Percentiles rank a stretch among this genome's conserved stretches.
These are phyloP conservation scores for Busseola fusca DNA, from an alignment of 2,888 invertebrate genomes.

Conservation along the genomic window DNA sequence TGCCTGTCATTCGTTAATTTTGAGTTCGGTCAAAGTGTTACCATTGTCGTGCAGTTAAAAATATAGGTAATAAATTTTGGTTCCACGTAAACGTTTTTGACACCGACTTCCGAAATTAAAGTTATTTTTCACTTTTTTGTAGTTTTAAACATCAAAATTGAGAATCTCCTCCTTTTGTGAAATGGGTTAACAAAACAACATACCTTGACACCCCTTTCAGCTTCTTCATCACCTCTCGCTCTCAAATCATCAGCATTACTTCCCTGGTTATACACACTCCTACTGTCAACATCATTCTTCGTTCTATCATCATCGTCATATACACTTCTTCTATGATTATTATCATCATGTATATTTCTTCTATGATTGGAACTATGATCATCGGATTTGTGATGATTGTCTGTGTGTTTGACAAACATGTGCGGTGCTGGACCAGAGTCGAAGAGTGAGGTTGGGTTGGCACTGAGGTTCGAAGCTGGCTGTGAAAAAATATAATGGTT, in stretches of 20 bases:
- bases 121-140: too few relatives aligned
- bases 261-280: not conserved
- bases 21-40: too few relatives aligned
- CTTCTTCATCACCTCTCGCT: not conserved
- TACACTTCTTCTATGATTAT: not conserved
- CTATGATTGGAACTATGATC: constrained; percentile 1
- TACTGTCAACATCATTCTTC: not conserved
- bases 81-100: too few relatives aligned
- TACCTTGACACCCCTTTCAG: constrained; percentile 23
- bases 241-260: constrained; percentile 1
- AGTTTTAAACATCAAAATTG: too few relatives aligned
- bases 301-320: not conserved
- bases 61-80: too few relatives aligned
- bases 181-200: not conserved
- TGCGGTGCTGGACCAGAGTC: constrained; percentile 70
- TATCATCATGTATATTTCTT: constrained; percentile 4
- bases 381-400: constrained; percentile 1
- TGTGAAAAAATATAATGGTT: constrained; percentile 20
- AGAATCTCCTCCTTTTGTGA: too few relatives aligned
- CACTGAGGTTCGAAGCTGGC: constrained; percentile 43
- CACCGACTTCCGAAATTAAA: too few relatives aligned
- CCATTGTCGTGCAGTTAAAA: too few relatives aligned
- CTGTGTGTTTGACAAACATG: constrained; percentile 59
- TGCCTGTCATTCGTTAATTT: too few relatives aligned
- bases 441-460: constrained; percentile 64